phyloP scores from a whole-genome alignment of 2,888 invertebrate species.

The Carterocephalus palaemon region DNA sequence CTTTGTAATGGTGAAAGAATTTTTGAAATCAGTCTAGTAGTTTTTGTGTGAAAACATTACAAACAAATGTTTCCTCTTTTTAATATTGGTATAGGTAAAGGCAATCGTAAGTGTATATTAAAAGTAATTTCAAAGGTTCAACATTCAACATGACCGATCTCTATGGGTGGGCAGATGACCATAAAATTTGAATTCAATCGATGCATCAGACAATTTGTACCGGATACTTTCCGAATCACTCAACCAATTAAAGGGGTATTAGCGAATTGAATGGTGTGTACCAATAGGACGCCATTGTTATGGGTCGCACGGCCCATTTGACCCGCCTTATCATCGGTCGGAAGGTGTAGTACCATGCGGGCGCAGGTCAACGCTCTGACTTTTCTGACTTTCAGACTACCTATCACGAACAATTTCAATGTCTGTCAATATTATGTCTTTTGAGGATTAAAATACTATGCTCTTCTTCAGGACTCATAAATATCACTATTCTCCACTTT shows the following conservation, averaged over 20 bases:
- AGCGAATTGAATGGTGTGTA: conserved; percentile 69
- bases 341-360: conserved; percentile 51
- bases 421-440: too few relatives aligned
- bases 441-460: too few relatives aligned
- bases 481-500: too few relatives aligned
- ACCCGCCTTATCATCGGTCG: conserved; percentile 64
- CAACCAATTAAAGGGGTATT: conserved; percentile 71
- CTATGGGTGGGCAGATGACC: conserved; percentile 5
- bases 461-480: too few relatives aligned
- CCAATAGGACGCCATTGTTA: conserved; percentile 61
- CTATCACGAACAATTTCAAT: too few relatives aligned
- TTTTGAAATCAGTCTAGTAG: too few relatives aligned
- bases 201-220: conserved; percentile 37
- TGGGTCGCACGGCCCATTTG: conserved; percentile 65
- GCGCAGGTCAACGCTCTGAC: conserved; percentile 58
- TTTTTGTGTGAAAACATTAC: too few relatives aligned
- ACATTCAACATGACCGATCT: too few relatives aligned
- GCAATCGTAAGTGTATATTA: conserved; percentile 1
- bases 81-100: too few relatives aligned
- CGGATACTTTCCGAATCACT: conserved; percentile 53
- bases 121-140: background rate
- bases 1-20: too few relatives aligned
- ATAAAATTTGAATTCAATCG: conserved; percentile 34
- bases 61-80: too few relatives aligned
- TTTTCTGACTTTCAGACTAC: conserved; percentile 40